Evolutionary conservation across 2,888 invertebrate genomes (phyloP).

Genomic region (Sympetrum striolatum): DNA sequence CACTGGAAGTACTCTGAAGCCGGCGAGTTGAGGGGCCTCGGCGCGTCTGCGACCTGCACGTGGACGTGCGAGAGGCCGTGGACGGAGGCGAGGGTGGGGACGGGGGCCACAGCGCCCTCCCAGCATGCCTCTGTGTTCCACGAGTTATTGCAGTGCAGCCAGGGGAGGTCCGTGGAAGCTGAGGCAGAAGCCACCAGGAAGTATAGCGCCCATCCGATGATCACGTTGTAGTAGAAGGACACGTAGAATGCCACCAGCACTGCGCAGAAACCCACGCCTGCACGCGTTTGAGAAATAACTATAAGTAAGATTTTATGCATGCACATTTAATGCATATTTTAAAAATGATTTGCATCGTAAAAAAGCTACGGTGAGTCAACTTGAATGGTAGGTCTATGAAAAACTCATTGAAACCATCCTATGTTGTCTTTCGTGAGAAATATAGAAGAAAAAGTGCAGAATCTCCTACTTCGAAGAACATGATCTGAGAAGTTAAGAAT

Average conservation of each 20-base stretch:
- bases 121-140: slow-evolving; percentile 81
- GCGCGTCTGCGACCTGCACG: slow-evolving; percentile 32
- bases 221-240: slow-evolving; percentile 84
- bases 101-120: slow-evolving; percentile 60
- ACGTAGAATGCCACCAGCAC: slow-evolving; percentile 81
- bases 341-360: too few species aligned
- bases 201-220: slow-evolving; percentile 84
- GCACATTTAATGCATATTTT: too few species aligned
- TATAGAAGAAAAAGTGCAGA: too few species aligned
- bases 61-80: slow-evolving; percentile 1
- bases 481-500: too few species aligned
- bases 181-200: slow-evolving; percentile 74
- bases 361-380: too few species aligned
- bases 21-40: slow-evolving; percentile 65
- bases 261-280: slow-evolving; percentile 81
- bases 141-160: slow-evolving; percentile 80
- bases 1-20: slow-evolving; percentile 82
- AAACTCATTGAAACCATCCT: too few species aligned
- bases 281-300: too few species aligned
- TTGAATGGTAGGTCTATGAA: too few species aligned
- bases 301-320: too few species aligned
- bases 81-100: slow-evolving; percentile 53
- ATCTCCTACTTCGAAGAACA: too few species aligned
- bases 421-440: too few species aligned
- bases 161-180: slow-evolving; percentile 69